phyloP scores from a whole-genome alignment of 2,888 invertebrate species.

The Meliscaeva auricollis region DNA sequence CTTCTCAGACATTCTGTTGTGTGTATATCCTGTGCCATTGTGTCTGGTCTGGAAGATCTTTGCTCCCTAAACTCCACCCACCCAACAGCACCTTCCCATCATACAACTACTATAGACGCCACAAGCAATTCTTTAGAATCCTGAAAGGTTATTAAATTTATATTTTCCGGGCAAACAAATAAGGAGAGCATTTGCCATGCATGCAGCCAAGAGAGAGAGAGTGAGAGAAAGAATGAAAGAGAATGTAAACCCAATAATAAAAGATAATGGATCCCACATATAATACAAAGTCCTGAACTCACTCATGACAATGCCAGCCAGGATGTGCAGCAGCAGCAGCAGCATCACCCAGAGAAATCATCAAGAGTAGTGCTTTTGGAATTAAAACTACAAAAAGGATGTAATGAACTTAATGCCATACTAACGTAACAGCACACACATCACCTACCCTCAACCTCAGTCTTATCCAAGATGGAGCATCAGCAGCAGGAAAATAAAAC shows the following conservation, averaged over 20 bases:
- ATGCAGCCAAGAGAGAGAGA: too few species aligned
- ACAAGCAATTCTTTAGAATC: conserved; percentile 35
- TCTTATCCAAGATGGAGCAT: not conserved
- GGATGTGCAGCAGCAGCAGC: conserved; percentile 28
- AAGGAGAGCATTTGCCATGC: conserved; percentile 40
- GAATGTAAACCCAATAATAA: conserved; percentile 53
- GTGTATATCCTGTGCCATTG: conserved; percentile 44
- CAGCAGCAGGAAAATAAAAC: conserved; percentile 47
- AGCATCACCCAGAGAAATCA: conserved; percentile 30
- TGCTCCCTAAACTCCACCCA: conserved; percentile 10
- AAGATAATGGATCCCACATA: conserved; percentile 71
- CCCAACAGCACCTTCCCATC: too few species aligned
- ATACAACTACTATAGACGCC: too few species aligned
- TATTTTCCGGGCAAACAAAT: conserved; percentile 72
- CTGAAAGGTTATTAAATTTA: conserved; percentile 74
- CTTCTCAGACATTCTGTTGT: conserved; percentile 28
- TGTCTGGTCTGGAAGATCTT: conserved; percentile 51
- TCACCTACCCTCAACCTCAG: not conserved
- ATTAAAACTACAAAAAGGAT: conserved; percentile 74
- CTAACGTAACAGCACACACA: conserved; percentile 31
- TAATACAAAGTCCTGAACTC: conserved; percentile 41
- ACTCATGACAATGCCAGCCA: conserved; percentile 57
- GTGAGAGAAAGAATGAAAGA: not conserved
- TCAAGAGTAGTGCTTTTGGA: conserved; percentile 42
- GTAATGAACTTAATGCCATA: conserved; percentile 72